Evolutionary conservation across 2,888 invertebrate species (phyloP), one percentile per base, ranked within the genome.

Genomic region (Willowsia nigromaculata): DNA sequence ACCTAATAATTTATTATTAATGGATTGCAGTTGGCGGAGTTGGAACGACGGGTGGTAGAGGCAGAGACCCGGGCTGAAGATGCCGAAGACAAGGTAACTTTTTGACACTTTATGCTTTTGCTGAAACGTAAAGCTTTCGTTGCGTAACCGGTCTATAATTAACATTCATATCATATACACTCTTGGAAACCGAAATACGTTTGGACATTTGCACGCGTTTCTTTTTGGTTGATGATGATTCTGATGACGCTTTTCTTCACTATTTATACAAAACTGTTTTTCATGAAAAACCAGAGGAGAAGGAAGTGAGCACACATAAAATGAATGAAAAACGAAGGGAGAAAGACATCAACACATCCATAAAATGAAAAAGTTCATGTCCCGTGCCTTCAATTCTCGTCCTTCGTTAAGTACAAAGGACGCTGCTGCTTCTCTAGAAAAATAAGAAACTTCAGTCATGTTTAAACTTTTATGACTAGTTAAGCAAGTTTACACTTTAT

Each of bases 1-100:
- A n/a, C n/a, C 18, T 62, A 13, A 62, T 30, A 62, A 13, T 27
- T 65, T 47, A 22, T 74, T 11, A 43, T 74, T 74, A 15, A 74
- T 93, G 94, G 94, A 93, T 96, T 96, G 91, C 96, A 98, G 98
- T 96, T 98, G 95, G 97, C 97, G 94, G 98, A 98, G 95, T 95
- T 98, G 95, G 98, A 98, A 94, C 97, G 97, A 94, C 96, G 98
- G 93, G 97, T 98, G 94, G 95, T 97, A 94, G 98, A 98, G 94
- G 98, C 98, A 93, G 98, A 98, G 95, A 96, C 97, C 93, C 95
- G 98, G 93, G 98, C 98, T 82, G 98, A 98, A 94, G 97, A 97
- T 94, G 98, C 98, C 91, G 98, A 98, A 94, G 97, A 98, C 94
- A 98, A 98, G 97, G 98, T 98, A 92, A 88, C 1, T 59, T 87